Percentiles rank a stretch among this genome's conserved stretches.
phyloP scores from a whole-genome alignment of 1,140 invertebrate species.

The Carcinoscorpius rotundicauda region DNA sequence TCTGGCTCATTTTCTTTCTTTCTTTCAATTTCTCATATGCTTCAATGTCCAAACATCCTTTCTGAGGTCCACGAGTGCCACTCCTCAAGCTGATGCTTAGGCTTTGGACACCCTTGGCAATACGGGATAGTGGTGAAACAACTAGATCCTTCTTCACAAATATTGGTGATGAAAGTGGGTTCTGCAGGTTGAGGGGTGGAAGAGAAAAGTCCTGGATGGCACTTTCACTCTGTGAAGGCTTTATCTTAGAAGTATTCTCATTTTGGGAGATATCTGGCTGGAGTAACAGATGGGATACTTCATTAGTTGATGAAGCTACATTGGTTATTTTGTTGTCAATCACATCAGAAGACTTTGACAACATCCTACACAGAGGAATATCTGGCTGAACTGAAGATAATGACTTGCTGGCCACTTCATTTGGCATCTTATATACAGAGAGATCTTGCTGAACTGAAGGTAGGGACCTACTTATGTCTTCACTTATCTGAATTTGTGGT shows the following conservation, averaged over 20 bases:
- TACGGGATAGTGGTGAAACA: constrained; percentile 25
- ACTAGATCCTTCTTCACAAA: constrained; percentile 27
- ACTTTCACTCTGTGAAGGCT: constrained; percentile 61
- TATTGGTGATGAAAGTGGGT: constrained; percentile 18
- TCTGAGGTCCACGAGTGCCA: constrained; percentile 3
- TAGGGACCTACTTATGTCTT: too few species aligned
- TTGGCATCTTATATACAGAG: too few species aligned
- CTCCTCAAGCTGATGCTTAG: constrained; percentile 59
- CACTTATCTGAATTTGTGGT: too few species aligned
- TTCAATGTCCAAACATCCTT: constrained; percentile 5
- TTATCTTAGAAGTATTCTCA: constrained; percentile 46
- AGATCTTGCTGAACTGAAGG: too few species aligned
- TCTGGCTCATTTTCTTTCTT: constrained; percentile 16
- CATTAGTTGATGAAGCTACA: constrained; percentile 11
- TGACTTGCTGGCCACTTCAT: too few species aligned
- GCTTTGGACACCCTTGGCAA: constrained; percentile 49
- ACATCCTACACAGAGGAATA: not conserved
- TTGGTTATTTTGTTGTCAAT: constrained; percentile 34
- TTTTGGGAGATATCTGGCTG: constrained; percentile 10
- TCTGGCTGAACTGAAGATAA: not conserved
- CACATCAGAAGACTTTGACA: constrained; percentile 50
- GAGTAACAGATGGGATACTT: constrained; percentile 15
- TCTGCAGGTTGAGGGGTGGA: constrained; percentile 23
- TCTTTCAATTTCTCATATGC: constrained; percentile 12
- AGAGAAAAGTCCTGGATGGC: constrained; percentile 46